Conservation (phyloP, 2,888 invertebrate genomes). For the Ormyrus nitidulus region DNA sequence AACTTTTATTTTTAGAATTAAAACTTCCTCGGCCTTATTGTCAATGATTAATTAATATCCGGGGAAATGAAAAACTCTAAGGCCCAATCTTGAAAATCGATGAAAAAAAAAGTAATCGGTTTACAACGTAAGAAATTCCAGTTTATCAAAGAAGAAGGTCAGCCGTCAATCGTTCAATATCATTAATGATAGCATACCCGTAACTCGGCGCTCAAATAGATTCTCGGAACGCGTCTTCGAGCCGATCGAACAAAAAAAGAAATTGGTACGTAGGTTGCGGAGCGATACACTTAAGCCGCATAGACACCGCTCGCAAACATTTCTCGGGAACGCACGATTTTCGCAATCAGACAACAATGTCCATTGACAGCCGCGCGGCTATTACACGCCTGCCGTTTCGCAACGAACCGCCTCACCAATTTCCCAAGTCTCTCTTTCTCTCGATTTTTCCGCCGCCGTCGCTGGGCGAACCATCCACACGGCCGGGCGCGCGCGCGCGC, state of each 20-base stretch:
- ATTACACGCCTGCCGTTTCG: too few species aligned
- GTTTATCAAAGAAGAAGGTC: slow-evolving; percentile 23
- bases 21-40: too few species aligned
- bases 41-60: too few species aligned
- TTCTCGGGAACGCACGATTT: slow-evolving; percentile 38
- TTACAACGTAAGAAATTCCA: not conserved
- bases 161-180: slow-evolving; percentile 30
- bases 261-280: slow-evolving; percentile 5
- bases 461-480: not conserved
- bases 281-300: too few species aligned
- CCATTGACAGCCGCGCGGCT: too few species aligned
- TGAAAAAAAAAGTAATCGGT: too few species aligned
- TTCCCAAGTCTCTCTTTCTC: not conserved
- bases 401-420: too few species aligned
- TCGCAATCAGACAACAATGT: slow-evolving; percentile 3
- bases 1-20: too few species aligned
- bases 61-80: too few species aligned
- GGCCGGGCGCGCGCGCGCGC: not conserved
- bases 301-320: not conserved
- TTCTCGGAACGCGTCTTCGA: slow-evolving; percentile 28
- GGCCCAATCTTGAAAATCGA: too few species aligned
- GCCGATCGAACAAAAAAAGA: not conserved
- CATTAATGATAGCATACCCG: not conserved
- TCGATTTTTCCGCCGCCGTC: not conserved
- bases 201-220: slow-evolving; percentile 2